These are phyloP conservation scores for Ictalurus furcatus DNA, from an alignment of 2,113 vertebrate species.

Conservation along the genomic window DNA sequence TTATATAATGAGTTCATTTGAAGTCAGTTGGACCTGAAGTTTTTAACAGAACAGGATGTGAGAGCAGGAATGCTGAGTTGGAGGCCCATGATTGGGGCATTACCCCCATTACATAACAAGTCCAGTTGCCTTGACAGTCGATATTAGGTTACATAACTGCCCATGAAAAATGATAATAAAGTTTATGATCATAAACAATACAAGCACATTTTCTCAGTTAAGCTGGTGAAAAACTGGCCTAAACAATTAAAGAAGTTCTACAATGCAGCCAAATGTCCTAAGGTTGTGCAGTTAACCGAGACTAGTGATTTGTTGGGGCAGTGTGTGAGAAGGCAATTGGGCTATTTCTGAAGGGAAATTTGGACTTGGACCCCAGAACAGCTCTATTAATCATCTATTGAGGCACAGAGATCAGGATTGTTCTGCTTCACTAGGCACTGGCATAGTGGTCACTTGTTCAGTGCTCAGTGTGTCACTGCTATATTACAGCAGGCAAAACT, in stretches of 20 bases:
- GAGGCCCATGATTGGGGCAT: neutral
- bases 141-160: neutral
- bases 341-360: conserved; percentile 26
- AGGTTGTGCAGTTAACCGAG: neutral
- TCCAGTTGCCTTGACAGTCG: neutral
- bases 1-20: conserved; percentile 9
- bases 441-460: conserved; percentile 1
- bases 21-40: neutral
- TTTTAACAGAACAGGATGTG: neutral
- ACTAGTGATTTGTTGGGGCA: neutral
- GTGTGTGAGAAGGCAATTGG: conserved; percentile 6
- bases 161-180: neutral
- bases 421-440: conserved; percentile 31
- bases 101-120: neutral
- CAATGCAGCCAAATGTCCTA: neutral
- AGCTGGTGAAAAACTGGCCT: neutral
- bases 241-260: neutral
- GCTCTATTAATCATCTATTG: conserved; percentile 29
- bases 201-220: neutral
- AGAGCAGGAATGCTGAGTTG: conserved; percentile 7
- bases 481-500: conserved; percentile 5
- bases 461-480: conserved; percentile 12
- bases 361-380: conserved; percentile 31
- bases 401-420: conserved; percentile 31
- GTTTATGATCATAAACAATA: neutral